Evolutionary conservation across 2,113 vertebrate genomes (phyloP).

Genomic region (Carollia perspicillata): DNA sequence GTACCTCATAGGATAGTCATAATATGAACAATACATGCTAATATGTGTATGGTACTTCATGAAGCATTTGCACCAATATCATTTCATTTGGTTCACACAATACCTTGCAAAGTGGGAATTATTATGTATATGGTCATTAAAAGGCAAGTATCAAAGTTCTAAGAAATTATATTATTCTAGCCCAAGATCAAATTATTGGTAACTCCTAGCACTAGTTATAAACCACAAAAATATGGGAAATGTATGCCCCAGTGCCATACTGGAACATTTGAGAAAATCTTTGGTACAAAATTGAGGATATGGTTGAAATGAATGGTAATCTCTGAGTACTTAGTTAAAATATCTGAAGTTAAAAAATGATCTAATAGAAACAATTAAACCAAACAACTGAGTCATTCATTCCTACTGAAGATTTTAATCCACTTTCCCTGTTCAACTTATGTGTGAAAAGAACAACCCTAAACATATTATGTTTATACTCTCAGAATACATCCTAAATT

Average conservation of each 20-base stretch:
- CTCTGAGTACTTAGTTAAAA: conserved; percentile 4
- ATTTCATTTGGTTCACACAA: background rate
- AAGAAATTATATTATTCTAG: conserved; percentile 16
- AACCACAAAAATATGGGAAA: background rate
- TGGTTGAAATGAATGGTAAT: conserved; percentile 28
- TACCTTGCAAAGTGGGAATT: conserved; percentile 19
- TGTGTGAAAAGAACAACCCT: conserved; percentile 23
- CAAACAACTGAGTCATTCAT: conserved; percentile 27
- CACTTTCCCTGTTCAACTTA: conserved; percentile 29
- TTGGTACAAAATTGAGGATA: background rate
- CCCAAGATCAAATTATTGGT: background rate
- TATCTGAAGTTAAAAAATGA: conserved; percentile 13
- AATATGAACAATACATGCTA: background rate
- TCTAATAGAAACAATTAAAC: conserved; percentile 11
- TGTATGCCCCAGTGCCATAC: background rate
- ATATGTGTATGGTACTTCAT: background rate
- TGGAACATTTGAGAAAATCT: background rate
- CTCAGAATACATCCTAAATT: conserved; percentile 36
- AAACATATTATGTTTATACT: conserved; percentile 34
- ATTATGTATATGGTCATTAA: background rate
- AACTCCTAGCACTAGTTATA: background rate
- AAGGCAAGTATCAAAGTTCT: conserved; percentile 36
- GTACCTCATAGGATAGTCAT: background rate
- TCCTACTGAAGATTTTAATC: conserved; percentile 44
- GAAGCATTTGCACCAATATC: background rate